Base-by-base conservation (phyloP, 2,888 invertebrate species). In the Eremobia ochroleuca region DNA sequence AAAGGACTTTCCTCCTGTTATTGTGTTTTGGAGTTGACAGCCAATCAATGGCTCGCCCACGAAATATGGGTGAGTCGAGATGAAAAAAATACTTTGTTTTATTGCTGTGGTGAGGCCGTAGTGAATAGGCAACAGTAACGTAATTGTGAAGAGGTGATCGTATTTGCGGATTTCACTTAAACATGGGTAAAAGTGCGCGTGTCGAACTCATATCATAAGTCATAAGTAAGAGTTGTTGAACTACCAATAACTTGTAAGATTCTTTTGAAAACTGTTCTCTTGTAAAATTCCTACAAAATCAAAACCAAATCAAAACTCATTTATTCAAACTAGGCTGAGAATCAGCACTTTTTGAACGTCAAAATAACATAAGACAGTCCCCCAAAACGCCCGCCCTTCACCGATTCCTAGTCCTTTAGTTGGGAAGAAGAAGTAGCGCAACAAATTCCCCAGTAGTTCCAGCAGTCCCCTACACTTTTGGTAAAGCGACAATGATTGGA, bases 1-100 rank as follows among this genome's bases (percentile, higher is more conserved):
- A 90, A 87, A 91, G 85, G 83, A 89, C 87, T 88, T 88, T 84
- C 79, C 85, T 86, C 76, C 85, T 89, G 91, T 91, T 91, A 91
- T 91, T 91, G 90, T 90, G 89, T 90, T 88, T 89, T 90, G 89
- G 85, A 87, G 81, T 88, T 92, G 92, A 90, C 93, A 92, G 89
- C 90, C 93, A 93, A 93, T 93, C 93, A 93, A 90, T 89, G 91
- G 88, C 76, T 79, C 81, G 81, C 81, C 77, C 69, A 81, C 83
- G 84, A 91, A 92, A 91, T 91, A 90, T 90, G 86, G 87, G 80
- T 77, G 82, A 82, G 75, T 76, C 75, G 88, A 80, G 86, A 90
- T 87, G 87, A 82, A 87, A 89, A 86, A 89, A 90, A 88, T 85
- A 87, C 85, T 84, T 89, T 87, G 83, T 87, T 87, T 86, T 87